Conservation (phyloP, 2,888 invertebrate genomes). For the Malthinus seriepunctatus region DNA sequence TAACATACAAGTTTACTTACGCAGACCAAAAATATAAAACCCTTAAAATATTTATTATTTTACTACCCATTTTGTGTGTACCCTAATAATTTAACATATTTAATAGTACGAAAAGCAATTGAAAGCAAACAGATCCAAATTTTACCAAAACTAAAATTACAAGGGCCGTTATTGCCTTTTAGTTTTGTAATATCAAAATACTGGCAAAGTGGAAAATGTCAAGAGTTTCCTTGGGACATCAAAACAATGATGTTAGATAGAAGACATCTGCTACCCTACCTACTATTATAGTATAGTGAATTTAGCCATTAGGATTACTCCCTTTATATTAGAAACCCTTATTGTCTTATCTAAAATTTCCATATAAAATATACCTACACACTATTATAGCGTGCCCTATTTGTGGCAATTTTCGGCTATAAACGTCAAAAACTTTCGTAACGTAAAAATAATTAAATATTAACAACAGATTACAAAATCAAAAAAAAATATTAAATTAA, state of each 20-base stretch:
- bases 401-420: too few species aligned
- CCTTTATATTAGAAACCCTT: slow-evolving; percentile 24
- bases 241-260: slow-evolving; percentile 46
- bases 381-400: too few species aligned
- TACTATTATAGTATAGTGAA: slow-evolving; percentile 27
- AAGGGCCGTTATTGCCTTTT: slow-evolving; percentile 17
- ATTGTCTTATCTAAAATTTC: slow-evolving; percentile 24
- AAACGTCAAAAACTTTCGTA: too few species aligned
- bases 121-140: neutral
- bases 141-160: slow-evolving; percentile 1
- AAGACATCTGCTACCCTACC: slow-evolving; percentile 45
- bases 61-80: too few species aligned
- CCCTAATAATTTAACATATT: too few species aligned
- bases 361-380: too few species aligned
- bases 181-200: slow-evolving; percentile 33
- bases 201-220: slow-evolving; percentile 41
- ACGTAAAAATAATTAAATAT: too few species aligned
- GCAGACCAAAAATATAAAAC: too few species aligned
- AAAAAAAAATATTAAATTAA: neutral
- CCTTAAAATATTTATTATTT: too few species aligned
- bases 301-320: slow-evolving; percentile 29
- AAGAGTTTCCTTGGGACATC: slow-evolving; percentile 45
- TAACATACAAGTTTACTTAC: too few species aligned
- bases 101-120: too few species aligned
- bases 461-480: too few species aligned